Base-by-base conservation (phyloP, 64 coral and sea anemone species). In the Porites australiensis region DNA sequence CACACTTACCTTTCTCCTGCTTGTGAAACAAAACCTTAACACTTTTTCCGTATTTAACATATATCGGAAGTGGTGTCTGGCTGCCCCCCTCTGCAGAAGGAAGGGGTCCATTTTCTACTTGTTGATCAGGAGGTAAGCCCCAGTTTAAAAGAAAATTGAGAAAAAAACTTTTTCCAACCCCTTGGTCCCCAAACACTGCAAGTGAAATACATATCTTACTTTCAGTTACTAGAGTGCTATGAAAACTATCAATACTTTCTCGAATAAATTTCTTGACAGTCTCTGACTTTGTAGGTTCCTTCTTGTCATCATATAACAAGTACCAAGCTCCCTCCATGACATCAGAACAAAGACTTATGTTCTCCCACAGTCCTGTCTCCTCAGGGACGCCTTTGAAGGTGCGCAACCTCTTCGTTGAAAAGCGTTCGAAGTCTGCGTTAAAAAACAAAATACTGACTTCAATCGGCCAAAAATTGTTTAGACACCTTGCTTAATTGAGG, bases 261-360 rank as follows among this genome's bases (percentile, higher is more conserved):
- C 82, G 55, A 45, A 91, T 91, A 7, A 64, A 63, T 13, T 61
- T 79, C 47, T 83, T 79, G 7, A 91, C 67, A 50, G 45, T 83
- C 47, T 68, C 61, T 5, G 16, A 48, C 15, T 13, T 60, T 44
- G 19, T 87, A 6, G 61, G 48, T 76, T 91, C 58, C 2, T 82
- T 72, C 9, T 62, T 37, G 9, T 74, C 55, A 64, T 91, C 52
- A 23, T 91, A 91, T 54, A 91, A 11, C 13, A 51, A 10, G 27
- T 91, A 91, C 89, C 89, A 91, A 15, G 89, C 89, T 15, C 89
- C 89, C 52, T 91, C 89, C 50, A 91, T 19, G 19, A 48, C 81
- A 83, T 69, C 81, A 83, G 11, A 64, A 64, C 16, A 15, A 64
- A 64, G 61, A 15, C 61, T 64, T 4, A 8, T 64, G 61, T 64